Evolutionary conservation across 2,888 invertebrate species (phyloP), one percentile per base, ranked within the genome.

Genomic region (Troides aeacus): DNA sequence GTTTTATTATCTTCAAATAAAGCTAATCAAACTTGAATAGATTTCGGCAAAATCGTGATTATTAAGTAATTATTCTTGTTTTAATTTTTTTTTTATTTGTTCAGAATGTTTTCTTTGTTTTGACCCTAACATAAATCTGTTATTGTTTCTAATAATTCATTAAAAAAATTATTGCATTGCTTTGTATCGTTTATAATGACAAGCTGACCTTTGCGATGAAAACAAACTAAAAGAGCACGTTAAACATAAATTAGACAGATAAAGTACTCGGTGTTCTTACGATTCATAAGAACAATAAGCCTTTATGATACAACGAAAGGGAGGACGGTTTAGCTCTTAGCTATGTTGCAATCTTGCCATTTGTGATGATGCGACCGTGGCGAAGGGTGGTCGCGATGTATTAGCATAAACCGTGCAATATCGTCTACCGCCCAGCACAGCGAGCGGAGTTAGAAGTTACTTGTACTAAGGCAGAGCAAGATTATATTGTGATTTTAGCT

Each of bases 341-440:
- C 18, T 60, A 21, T 5, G 42, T 64, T 46, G 23, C 21, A 56
- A 53, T 69, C 57, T 62, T 65, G 58, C 69, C 69, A 62, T 66
- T 66, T 62, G 69, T 30, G 70, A 62, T 65, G 71, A 69, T 71
- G 71, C 70, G 74, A 74, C 80, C 76, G 71, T 77, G 80, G 83
- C 85, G 85, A 86, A 89, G 90, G 86, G 89, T 87, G 79, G 77
- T 76, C 74, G 73, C 77, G 69, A 72, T 72, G 70, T 77, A 89
- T 90, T 90, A 85, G 85, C 90, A 90, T 90, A 90, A 84, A 84
- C 82, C 88, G 85, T 87, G 89, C 82, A 71, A 75, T 76, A 75
- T 74, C 76, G 82, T 21, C 21, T 75, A 70, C 81, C 81, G 84
- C 83, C 80, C 81, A 77, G 74, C 74, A 75, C 74, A 61, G 73